Base-by-base conservation (phyloP, 2,888 invertebrate species). In the Drosophila mulleri region DNA sequence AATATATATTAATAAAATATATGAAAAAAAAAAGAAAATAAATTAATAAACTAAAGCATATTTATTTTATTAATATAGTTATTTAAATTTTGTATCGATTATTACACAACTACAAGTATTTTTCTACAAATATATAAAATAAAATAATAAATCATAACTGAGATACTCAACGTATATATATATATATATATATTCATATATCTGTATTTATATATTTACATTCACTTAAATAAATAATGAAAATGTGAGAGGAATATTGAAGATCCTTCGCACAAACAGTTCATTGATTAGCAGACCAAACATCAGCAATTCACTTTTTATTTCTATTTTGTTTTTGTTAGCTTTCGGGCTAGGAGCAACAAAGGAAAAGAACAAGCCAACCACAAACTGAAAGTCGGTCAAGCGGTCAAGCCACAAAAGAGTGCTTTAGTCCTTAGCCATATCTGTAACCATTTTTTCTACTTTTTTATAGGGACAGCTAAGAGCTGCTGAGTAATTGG, bases 401-500 rank as follows among this genome's bases (percentile, higher is more conserved):
- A 68, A 72, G 65, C 65, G 65, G 62, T 68, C 73, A 62, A 37
- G 47, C 75, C 77, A 62, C 75, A 73, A 68, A 68, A 68, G 48
- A 65, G 56, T 44, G 59, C 63, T 48, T 68, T 54, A 32, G 48
- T 54, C 61, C 48, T 45, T 52, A 50, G 16, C 61, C 64, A n/a
- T 68, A 72, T 61, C 75, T 48, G 62, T 42, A 41, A 62, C 26
- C 26, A 7, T 7, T 26, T 67, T 62, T 39, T 18, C 11, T 3
- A 32, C 35, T 20, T 20, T 50, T 50, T 50, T 35, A 35, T n/a
- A 32, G 56, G 45, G 39, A 20, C 35, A 16, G 32, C 52, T 52
- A 29, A 37, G 26, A 32, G 64, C 67, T 54, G 50, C 65, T 85
- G 86, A 83, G 74, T 83, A 79, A 83, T 83, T 83, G 86, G 70